phyloP scores from a whole-genome alignment of 1,140 invertebrate genomes.

The fruit fly (Drosophila melanogaster) region DNA sequence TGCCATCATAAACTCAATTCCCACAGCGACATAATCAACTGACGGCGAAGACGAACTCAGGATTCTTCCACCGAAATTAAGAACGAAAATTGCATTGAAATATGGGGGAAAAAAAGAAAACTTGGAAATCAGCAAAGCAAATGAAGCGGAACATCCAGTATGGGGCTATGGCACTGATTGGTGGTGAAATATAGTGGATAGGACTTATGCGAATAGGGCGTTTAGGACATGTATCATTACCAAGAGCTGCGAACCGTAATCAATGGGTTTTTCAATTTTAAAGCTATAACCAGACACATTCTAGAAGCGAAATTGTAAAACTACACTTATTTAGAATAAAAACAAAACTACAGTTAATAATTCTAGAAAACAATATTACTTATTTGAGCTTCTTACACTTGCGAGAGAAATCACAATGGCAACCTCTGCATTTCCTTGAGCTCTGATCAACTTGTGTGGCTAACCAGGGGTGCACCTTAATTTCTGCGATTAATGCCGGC shows the following conservation, averaged over 20 bases:
- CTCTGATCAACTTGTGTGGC: background rate
- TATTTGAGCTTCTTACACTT: no score
- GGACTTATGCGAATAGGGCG: background rate
- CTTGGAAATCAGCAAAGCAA: slow-evolving; percentile 77
- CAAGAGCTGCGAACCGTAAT: background rate
- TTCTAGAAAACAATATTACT: background rate
- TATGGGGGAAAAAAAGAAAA: slow-evolving; percentile 53
- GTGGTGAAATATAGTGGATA: background rate
- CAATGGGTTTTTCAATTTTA: background rate
- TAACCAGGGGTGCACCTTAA: background rate
- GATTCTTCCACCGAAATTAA: slow-evolving; percentile 50
- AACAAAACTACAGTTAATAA: background rate
- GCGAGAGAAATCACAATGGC: no score
- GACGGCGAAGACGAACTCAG: slow-evolving; percentile 26
- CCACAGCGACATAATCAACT: slow-evolving; percentile 74
- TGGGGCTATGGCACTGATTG: background rate
- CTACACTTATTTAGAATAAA: no score
- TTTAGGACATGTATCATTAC: background rate
- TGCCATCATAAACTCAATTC: slow-evolving; percentile 72
- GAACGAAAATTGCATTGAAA: slow-evolving; percentile 68
- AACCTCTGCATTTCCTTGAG: background rate
- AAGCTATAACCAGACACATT: background rate
- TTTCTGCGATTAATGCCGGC: background rate
- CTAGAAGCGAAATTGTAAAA: no score
- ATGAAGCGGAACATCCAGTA: slow-evolving; percentile 43